Evolutionary conservation across 1,140 invertebrate genomes (phyloP).

Genomic region (Berghia stephanieae): DNA sequence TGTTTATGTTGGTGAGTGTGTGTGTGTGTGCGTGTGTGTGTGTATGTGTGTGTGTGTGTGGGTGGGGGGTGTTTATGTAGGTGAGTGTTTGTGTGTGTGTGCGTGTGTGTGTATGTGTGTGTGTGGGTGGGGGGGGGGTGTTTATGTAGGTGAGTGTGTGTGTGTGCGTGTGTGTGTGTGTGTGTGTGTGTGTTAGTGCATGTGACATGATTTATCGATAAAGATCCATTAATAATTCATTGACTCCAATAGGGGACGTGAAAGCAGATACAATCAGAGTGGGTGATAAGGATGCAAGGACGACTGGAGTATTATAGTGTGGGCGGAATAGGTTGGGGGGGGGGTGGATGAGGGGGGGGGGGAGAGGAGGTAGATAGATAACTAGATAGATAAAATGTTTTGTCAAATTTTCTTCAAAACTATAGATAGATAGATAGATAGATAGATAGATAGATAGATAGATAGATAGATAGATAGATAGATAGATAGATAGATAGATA

Average conservation of each 20-base stretch:
- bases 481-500: neutral
- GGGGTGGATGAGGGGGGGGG: neutral
- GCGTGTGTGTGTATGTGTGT: conserved; percentile 16
- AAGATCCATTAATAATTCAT: neutral
- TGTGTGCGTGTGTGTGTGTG: neutral
- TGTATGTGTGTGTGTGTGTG: conserved; percentile 14
- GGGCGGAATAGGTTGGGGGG: too few relatives aligned
- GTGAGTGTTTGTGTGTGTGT: conserved; percentile 23
- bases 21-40: conserved; percentile 12
- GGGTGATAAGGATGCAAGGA: too few relatives aligned
- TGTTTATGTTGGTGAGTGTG: conserved; percentile 28
- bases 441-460: too few relatives aligned
- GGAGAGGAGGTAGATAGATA: neutral
- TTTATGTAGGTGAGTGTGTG: neutral
- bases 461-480: conserved; percentile 3
- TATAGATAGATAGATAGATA: too few relatives aligned
- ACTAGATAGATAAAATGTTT: too few relatives aligned
- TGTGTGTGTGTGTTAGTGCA: neutral
- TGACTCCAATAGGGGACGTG: too few relatives aligned
- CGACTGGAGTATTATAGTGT: too few relatives aligned
- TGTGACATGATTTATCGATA: neutral
- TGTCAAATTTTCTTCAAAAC: too few relatives aligned
- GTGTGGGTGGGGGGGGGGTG: neutral
- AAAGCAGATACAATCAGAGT: too few relatives aligned
- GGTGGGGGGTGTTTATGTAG: conserved; percentile 23